phyloP scores from a whole-genome alignment of 2,113 vertebrate genomes.

The Rafetus swinhoei region DNA sequence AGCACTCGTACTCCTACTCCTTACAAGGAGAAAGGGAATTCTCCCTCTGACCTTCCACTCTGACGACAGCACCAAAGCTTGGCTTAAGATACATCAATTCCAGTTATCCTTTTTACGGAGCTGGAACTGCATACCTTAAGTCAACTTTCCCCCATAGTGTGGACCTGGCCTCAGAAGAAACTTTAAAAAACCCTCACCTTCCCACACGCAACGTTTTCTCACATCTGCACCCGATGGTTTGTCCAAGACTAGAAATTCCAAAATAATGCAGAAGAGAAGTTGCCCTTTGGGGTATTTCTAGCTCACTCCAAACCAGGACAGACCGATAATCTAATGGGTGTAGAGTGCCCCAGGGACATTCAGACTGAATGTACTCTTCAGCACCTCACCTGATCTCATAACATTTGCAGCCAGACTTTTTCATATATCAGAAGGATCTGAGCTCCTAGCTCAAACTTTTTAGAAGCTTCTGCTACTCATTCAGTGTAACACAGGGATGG shows the following conservation, averaged over 20 bases:
- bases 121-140: too few species aligned
- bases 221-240: fast-evolving
- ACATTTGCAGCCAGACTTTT: neutral
- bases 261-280: fast-evolving
- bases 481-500: neutral
- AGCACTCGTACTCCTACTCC: too few species aligned
- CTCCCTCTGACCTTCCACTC: too few species aligned
- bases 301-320: neutral
- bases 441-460: fast-evolving
- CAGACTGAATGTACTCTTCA: neutral
- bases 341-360: neutral
- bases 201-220: neutral
- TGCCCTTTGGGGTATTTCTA: neutral
- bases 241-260: neutral
- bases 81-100: too few species aligned
- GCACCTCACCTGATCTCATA: fast-evolving
- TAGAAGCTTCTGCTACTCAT: fast-evolving
- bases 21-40: too few species aligned
- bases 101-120: too few species aligned
- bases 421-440: neutral
- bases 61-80: too few species aligned
- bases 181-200: neutral
- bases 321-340: neutral
- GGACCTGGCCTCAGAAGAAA: neutral
- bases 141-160: too few species aligned